phyloP scores from a whole-genome alignment of 1,140 invertebrate species.

The Dendroctonus valens region DNA sequence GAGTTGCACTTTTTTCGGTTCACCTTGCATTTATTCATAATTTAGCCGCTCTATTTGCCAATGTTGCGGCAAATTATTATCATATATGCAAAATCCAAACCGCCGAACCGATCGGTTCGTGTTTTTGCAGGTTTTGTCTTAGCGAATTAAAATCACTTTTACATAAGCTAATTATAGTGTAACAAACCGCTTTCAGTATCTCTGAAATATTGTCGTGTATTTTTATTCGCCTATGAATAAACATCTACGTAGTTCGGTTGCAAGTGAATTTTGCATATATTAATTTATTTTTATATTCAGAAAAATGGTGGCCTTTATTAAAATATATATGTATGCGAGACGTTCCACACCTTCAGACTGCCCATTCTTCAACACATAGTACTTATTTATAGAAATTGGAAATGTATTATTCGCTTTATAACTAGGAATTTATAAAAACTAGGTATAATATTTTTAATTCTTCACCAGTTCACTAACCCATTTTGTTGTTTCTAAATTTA shows the following conservation, averaged over 20 bases:
- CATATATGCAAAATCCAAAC: conserved; percentile 17
- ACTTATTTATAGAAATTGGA: neutral
- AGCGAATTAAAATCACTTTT: conserved; percentile 9
- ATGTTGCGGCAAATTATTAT: conserved; percentile 17
- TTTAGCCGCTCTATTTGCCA: conserved; percentile 18
- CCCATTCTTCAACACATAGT: neutral
- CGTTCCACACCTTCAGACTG: no score
- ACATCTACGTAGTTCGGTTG: neutral
- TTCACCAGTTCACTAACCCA: no score
- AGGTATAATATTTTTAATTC: no score
- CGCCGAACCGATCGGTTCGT: neutral
- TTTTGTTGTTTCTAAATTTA: no score
- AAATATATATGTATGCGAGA: conserved; percentile 1
- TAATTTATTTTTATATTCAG: neutral
- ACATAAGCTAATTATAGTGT: conserved; percentile 17
- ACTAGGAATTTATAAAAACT: no score
- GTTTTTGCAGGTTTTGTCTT: conserved; percentile 13
- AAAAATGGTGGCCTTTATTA: neutral
- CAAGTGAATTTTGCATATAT: neutral
- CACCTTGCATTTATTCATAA: conserved; percentile 23
- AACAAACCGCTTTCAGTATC: conserved; percentile 15
- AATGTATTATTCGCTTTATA: no score
- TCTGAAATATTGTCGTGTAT: conserved; percentile 14
- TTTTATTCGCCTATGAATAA: neutral
- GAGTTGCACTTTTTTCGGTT: conserved; percentile 8